phyloP scores from a whole-genome alignment of 2,888 invertebrate genomes.

The Spisula subtruncata region DNA sequence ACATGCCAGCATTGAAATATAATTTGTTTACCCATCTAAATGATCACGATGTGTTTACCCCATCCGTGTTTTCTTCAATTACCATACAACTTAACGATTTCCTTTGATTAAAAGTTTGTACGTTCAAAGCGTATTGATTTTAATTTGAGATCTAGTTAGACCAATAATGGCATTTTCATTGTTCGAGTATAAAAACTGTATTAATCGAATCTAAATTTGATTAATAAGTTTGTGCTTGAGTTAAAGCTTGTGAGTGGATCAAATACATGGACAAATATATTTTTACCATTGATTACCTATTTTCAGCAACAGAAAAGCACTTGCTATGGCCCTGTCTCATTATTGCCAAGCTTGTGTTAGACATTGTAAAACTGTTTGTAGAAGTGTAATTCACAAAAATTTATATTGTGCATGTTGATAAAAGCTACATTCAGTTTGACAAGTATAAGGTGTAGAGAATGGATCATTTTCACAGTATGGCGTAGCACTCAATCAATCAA shows the following conservation, averaged over 20 bases:
- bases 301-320: neutral
- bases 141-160: constrained; percentile 17
- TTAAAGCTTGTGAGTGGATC: neutral
- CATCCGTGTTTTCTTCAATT: neutral
- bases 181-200: neutral
- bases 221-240: constrained; percentile 5
- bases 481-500: neutral
- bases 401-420: neutral
- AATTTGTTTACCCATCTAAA: constrained; percentile 14
- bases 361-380: neutral
- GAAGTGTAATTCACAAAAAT: neutral
- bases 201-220: constrained; percentile 8
- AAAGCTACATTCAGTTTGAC: neutral
- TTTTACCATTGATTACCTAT: constrained; percentile 8
- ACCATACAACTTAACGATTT: neutral
- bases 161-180: neutral
- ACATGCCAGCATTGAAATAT: neutral
- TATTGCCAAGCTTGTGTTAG: neutral
- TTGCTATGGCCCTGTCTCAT: neutral
- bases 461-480: constrained; percentile 14
- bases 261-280: constrained; percentile 2
- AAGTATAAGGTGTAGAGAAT: neutral
- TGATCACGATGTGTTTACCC: constrained; percentile 12
- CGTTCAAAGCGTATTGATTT: neutral
- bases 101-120: constrained; percentile 17